Evolutionary conservation across 1,140 invertebrate genomes (phyloP), one percentile per base, ranked within the genome.

Genomic region (Cotesia vestalis): DNA sequence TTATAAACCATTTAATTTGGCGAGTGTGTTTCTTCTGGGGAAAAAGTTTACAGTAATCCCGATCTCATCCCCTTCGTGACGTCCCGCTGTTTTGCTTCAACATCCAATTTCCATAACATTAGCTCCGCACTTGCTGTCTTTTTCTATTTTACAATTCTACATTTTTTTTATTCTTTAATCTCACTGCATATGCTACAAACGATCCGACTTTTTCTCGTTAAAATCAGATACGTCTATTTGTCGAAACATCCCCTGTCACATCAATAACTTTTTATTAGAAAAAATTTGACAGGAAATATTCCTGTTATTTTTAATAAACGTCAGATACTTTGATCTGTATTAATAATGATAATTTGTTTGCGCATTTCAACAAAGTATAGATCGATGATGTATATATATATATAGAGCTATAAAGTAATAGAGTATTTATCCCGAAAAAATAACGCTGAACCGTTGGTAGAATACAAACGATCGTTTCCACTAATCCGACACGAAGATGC

Each of bases 31-130:
- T 17, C 3, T 6, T 57, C 6, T 4, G 53, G 17, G 14, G 14
- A 57, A 14, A 17, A 57, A 57, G 14, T 14, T 17, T 17, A 14
- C 6, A 46, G 40, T 46, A 46, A 46, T 46, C 40, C 11, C 1
- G 27, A 27, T 27, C 27, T 27, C 27, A 14, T 14, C 61, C 69
- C 61, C 59, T 74, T 76, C 61, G 64, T 76, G 40, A 6, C 5
- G 6, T 46, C 40, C 40, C 77, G 82, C 78, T 83, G 78, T 82
- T 81, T 83, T 81, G 76, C 74, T 77, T 73, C 77, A 81, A 82
- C 81, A 82, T 85, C 80, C 82, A 85, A 85, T 85, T 85, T 85
- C 84, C 83, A 85, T 85, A 81, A 76, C 78, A 84, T 85, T 85
- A 85, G 76, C 74, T 76, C 40, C 8, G 11, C 5, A 11, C 40